Base-by-base conservation (phyloP, 2,888 invertebrate species). In the Panzeria rudis region DNA sequence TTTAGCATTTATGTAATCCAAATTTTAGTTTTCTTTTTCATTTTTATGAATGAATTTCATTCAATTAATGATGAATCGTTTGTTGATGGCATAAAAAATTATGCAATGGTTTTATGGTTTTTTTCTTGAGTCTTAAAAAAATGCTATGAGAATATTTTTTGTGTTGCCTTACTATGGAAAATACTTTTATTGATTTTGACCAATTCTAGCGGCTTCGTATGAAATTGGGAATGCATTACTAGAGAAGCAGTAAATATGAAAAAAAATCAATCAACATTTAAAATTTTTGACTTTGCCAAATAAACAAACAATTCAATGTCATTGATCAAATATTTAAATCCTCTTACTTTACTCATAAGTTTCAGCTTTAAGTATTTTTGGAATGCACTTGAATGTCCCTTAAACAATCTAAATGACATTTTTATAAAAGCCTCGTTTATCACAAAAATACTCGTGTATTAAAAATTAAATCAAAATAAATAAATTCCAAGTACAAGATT, bases 1-100 rank as follows among this genome's bases (percentile, higher is more conserved):
- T 72, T 59, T 59, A 47, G 47, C 7, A 52, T 72, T 75, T 35
- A 82, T 85, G 85, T 85, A 85, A 85, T 82, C 81, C 61, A 32
- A 64, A 11, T 47, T 23, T 32, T 20, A 56, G 13, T 17, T 61
- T 17, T 61, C 6, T 23, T 23, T 41, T 17, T 17, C 32, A 6
- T n/a, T 17, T 77, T 85, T 59, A 73, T 79, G 77, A 85, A 75
- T 75, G 80, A 75, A 69, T 72, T 79, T 59, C 35, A 71, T 79
- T 82, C 71, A 82, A 71, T 82, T 82, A 71, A 66, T 75, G 85
- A 85, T 82, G 66, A 68, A 82, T 85, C 69, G 71, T 79, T 82
- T 71, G 82, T 50, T 29, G 23, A 62, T 78, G 59, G 44, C 17
- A 38, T 50, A 23, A 52, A 41, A 20, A 20, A 8, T 69, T 35